A percentile compares a stretch with the other conserved stretches of the same genome.
phyloP scores from a whole-genome alignment of 2,113 vertebrate genomes.

The Seriola rivoliana region DNA sequence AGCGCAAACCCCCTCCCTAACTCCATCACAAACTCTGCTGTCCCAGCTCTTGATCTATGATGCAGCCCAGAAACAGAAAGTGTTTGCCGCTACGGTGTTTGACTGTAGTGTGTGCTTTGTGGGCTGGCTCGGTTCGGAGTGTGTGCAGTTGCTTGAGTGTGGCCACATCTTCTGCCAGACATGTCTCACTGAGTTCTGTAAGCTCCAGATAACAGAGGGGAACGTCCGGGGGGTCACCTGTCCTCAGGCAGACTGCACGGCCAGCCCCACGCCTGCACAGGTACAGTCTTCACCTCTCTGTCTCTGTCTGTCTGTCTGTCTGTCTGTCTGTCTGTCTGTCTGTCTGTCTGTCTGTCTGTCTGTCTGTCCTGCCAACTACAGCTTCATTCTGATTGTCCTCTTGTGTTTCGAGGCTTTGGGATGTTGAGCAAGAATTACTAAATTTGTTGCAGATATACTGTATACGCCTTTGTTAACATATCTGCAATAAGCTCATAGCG shows the following conservation, averaged over 20 bases:
- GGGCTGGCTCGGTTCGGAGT: constrained; percentile 87
- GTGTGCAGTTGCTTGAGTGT: constrained; percentile 86
- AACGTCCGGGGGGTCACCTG: constrained; percentile 89
- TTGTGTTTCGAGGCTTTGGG: no score
- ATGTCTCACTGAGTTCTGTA: constrained; percentile 90
- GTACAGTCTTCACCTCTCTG: constrained; percentile 66
- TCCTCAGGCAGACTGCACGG: constrained; percentile 87
- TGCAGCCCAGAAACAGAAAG: constrained; percentile 85
- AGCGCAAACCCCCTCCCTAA: constrained; percentile 3
- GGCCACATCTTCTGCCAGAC: constrained; percentile 89
- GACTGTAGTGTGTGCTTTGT: constrained; percentile 89
- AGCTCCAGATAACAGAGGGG: constrained; percentile 90
- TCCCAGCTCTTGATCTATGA: constrained; percentile 89
- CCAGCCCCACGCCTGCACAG: constrained; percentile 89
- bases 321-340: background rate
- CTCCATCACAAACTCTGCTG: constrained; percentile 85
- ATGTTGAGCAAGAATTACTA: no score
- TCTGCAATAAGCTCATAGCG: no score
- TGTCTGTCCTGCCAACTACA: no score
- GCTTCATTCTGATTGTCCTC: no score
- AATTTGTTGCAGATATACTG: no score
- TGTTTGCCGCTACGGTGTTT: constrained; percentile 87
- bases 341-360: background rate
- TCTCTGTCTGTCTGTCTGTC: background rate
- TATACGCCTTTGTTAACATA: no score